Percentiles rank a stretch among this genome's conserved stretches.
These are phyloP conservation scores for Macrosteles quadrilineatus DNA, from an alignment of 1,140 invertebrate genomes.

Conservation along the genomic window DNA sequence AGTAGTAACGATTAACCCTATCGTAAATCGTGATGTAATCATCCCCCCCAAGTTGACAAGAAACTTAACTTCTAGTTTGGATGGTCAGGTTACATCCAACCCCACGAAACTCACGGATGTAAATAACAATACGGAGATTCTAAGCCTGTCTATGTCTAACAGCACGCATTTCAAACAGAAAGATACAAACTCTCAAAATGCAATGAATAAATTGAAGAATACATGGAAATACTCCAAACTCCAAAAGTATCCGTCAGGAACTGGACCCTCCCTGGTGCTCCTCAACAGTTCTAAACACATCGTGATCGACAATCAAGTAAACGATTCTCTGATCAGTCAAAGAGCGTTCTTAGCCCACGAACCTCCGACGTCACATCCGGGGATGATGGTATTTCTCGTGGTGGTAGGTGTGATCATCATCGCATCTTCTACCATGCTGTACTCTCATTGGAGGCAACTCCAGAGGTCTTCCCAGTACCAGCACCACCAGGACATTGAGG, in stretches of 20 bases:
- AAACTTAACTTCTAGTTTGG: too few relatives aligned
- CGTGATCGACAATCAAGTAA: slow-evolving; percentile 4
- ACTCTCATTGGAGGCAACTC: neutral
- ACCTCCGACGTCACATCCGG: slow-evolving; percentile 11
- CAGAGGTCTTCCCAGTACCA: neutral
- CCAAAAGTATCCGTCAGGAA: neutral
- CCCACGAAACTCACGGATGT: too few relatives aligned
- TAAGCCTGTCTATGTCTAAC: too few relatives aligned
- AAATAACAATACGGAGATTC: too few relatives aligned
- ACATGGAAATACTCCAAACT: neutral
- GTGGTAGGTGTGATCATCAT: neutral
- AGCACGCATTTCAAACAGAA: too few relatives aligned
- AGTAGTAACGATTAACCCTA: too few relatives aligned
- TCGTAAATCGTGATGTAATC: too few relatives aligned
- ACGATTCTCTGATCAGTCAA: neutral
- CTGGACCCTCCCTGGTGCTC: neutral
- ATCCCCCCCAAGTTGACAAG: too few relatives aligned
- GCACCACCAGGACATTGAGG: slow-evolving; percentile 30
- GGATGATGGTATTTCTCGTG: slow-evolving; percentile 13
- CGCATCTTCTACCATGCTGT: slow-evolving; percentile 15
- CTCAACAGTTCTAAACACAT: neutral
- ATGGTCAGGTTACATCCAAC: too few relatives aligned
- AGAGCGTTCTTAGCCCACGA: neutral
- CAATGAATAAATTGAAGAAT: neutral
- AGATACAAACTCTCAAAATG: neutral